Evolutionary conservation across 1,140 invertebrate genomes (phyloP), one percentile per base, ranked within the genome.

Genomic region (Rhopalosiphum maidis): DNA sequence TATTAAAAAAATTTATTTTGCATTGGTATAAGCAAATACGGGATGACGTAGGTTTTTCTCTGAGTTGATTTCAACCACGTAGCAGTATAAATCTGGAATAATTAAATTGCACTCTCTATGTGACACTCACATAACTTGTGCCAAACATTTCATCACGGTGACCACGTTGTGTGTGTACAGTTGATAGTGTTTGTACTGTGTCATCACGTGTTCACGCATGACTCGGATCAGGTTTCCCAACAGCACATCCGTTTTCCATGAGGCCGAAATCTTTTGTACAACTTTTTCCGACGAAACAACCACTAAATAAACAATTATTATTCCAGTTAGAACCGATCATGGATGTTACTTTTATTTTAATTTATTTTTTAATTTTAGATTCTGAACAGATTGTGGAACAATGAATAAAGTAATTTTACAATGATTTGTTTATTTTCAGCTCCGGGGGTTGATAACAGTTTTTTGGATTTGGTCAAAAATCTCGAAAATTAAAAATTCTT

Each of bases 131-230:
- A 86, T 86, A 22, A 85, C 21, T 55, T 51, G 68, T 22, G 82
- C 43, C 77, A 93, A 41, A 86, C 77, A 41, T 18, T 86, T 86
- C 22, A 93, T 51, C n/a, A 93, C 91, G 46, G 37, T 37, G 43
- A 93, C 82, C 77, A 43, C 35, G 23, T 86, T 82, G 25, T 93
- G 82, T 35, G 82, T 43, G 82, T 93, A 93, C 15, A 85, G 22
- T 41, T 93, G 91, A 86, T 93, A 85, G 35, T 93, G 22, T 93
- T 93, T 93, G 48, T 93, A 93, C 23, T 93, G 91, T 9, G 91
- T 93, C 91, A 93, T 86, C 4, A 93, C 91, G 51, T 93, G 82
- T 55, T 93, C 91, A 1, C 91, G 91, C 77, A 93, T 93, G 35
- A 93, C 91, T 22, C 48, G n/a, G 3, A 93, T 23, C n/a, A 93